Conservation (phyloP, 2,797 vertebrate genomes). For the Siniperca obscura region DNA sequence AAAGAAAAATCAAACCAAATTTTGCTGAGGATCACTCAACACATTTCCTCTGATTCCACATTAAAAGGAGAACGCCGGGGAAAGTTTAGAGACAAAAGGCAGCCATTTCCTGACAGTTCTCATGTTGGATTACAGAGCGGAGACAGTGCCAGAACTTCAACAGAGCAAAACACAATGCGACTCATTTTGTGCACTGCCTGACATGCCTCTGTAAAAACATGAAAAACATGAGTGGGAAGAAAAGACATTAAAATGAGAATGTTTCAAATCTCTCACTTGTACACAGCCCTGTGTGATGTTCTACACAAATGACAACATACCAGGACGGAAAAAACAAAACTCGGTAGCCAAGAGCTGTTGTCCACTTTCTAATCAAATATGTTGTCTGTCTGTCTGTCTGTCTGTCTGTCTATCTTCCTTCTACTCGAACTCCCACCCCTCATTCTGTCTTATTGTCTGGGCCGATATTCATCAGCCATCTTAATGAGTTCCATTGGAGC, state of each 20-base stretch:
- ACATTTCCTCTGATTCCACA: constrained; percentile 53
- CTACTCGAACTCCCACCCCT: background rate
- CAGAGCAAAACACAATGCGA: constrained; percentile 31
- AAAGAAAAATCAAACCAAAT: constrained; percentile 45
- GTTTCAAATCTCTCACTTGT: constrained; percentile 29
- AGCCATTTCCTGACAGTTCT: constrained; percentile 51
- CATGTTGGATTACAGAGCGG: constrained; percentile 40
- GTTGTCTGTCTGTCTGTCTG: background rate
- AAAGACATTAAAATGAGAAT: constrained; percentile 41
- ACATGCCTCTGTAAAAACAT: constrained; percentile 54
- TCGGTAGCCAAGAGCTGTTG: constrained; percentile 10
- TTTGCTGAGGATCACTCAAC: constrained; percentile 26
- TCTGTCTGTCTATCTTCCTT: background rate
- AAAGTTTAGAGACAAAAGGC: constrained; percentile 52
- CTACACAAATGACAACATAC: constrained; percentile 37
- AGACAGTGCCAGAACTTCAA: constrained; percentile 35
- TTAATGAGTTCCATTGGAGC: constrained; percentile 85
- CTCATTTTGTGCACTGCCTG: constrained; percentile 48
- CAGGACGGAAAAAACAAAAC: background rate
- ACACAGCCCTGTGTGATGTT: constrained; percentile 37
- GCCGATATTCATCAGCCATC: constrained; percentile 75
- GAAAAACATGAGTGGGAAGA: constrained; percentile 50
- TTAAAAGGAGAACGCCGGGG: constrained; percentile 39
- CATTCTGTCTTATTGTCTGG: constrained; percentile 66
- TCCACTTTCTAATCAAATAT: constrained; percentile 36